These are phyloP conservation scores for Hemiscyllium ocellatum DNA, from an alignment of 2,113 vertebrate species.

Conservation along the genomic window DNA sequence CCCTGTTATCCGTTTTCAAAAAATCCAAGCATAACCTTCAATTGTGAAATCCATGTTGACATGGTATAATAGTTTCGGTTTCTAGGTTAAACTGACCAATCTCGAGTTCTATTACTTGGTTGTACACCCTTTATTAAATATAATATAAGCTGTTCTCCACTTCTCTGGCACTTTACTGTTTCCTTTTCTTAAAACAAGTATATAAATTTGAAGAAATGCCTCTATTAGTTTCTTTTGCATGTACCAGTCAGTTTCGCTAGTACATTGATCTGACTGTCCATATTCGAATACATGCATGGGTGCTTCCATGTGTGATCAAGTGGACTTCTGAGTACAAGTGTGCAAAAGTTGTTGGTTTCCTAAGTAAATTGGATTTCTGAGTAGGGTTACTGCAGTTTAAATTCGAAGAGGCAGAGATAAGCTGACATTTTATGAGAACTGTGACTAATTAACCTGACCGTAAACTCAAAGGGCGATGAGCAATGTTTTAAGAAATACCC, in stretches of 20 bases:
- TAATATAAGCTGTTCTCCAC: neutral
- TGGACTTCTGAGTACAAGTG: too few species aligned
- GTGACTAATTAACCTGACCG: constrained; percentile 18
- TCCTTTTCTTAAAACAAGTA: neutral
- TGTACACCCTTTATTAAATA: neutral
- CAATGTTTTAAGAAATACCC: constrained; percentile 32
- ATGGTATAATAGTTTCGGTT: neutral
- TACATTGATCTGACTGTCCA: too few species aligned
- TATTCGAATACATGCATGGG: neutral
- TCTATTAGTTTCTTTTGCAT: neutral
- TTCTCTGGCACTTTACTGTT: neutral
- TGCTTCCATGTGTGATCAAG: neutral
- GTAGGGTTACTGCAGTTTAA: neutral
- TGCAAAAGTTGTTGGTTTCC: neutral
- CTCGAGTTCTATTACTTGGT: neutral
- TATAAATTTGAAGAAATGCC: neutral
- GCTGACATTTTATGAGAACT: constrained; percentile 1
- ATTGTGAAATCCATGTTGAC: neutral
- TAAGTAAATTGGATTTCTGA: too few species aligned
- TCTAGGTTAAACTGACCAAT: neutral
- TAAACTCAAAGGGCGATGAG: constrained; percentile 27
- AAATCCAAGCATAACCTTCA: neutral
- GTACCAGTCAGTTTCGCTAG: neutral
- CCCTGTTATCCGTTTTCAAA: neutral
- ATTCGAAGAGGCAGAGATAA: neutral